Evolutionary conservation across 2,797 vertebrate genomes (phyloP).

Genomic region (Spinus pinus): DNA sequence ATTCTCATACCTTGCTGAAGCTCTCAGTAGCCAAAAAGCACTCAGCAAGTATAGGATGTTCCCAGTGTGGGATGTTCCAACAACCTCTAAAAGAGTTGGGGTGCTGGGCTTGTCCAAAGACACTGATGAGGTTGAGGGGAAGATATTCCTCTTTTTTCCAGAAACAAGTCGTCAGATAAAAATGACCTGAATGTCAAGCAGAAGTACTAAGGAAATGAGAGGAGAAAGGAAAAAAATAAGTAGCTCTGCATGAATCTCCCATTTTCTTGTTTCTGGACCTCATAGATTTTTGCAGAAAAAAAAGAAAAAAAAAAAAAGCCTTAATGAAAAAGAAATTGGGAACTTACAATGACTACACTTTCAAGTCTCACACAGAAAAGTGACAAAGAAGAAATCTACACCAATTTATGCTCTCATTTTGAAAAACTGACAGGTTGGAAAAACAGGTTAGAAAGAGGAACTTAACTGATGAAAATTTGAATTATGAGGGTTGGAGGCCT

Average conservation of each 20-base stretch:
- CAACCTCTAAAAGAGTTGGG: background rate
- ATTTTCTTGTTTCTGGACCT: background rate
- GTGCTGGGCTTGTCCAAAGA: background rate
- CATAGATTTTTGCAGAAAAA: background rate
- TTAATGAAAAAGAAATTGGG: background rate
- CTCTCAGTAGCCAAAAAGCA: background rate
- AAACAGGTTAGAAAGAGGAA: background rate
- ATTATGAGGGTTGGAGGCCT: background rate
- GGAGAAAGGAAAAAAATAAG: background rate
- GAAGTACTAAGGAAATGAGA: background rate
- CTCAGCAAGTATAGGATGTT: accelerated
- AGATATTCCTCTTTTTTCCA: background rate
- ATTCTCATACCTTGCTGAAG: background rate
- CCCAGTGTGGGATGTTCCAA: background rate
- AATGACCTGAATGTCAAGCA: background rate
- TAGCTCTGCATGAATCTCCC: background rate
- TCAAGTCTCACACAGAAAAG: background rate
- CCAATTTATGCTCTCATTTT: background rate
- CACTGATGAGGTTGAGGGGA: background rate
- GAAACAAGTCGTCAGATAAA: background rate
- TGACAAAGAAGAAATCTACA: background rate
- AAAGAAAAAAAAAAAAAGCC: background rate
- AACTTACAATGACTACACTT: background rate
- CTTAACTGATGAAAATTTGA: background rate
- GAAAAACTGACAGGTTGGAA: background rate